A percentile compares a stretch with the other conserved stretches of the same genome.
phyloP scores from a whole-genome alignment of 2,113 vertebrate genomes.

The Paraplagusia blochii region DNA sequence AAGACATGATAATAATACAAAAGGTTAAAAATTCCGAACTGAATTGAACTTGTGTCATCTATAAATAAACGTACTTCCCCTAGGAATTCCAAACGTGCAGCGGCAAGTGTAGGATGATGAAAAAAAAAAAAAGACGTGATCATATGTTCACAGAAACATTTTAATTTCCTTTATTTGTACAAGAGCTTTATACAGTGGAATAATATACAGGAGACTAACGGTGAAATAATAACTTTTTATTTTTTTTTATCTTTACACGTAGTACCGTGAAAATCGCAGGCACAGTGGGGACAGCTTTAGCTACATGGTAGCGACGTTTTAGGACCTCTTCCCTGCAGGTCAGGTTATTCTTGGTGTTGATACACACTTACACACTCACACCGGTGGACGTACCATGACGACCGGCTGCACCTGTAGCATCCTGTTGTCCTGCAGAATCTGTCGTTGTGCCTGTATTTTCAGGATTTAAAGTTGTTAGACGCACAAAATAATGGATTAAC shows the following conservation, averaged over 20 bases:
- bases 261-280: slow-evolving; percentile 65
- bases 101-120: too few species aligned
- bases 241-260: slow-evolving; percentile 45
- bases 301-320: slow-evolving; percentile 72
- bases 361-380: too few species aligned
- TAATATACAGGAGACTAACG: slow-evolving; percentile 51
- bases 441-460: slow-evolving; percentile 68
- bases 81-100: too few species aligned
- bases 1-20: too few species aligned
- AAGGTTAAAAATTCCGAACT: too few species aligned
- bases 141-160: slow-evolving; percentile 38
- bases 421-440: slow-evolving; percentile 42
- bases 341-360: slow-evolving; percentile 2
- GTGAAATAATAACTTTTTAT: slow-evolving; percentile 2
- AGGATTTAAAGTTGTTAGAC: slow-evolving; percentile 39
- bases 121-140: not conserved
- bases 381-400: slow-evolving; percentile 24
- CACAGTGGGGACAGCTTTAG: slow-evolving; percentile 63
- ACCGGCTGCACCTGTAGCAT: slow-evolving; percentile 13
- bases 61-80: too few species aligned
- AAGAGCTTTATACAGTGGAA: slow-evolving; percentile 68
- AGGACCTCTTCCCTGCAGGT: slow-evolving; percentile 25
- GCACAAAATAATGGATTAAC: slow-evolving; percentile 35
- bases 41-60: too few species aligned
- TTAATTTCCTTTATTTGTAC: slow-evolving; percentile 66